A percentile compares a stretch with the other conserved stretches of the same genome.
Evolutionary conservation across 2,797 vertebrate species (phyloP).

Genomic region (Melanotaenia maccullochi): DNA sequence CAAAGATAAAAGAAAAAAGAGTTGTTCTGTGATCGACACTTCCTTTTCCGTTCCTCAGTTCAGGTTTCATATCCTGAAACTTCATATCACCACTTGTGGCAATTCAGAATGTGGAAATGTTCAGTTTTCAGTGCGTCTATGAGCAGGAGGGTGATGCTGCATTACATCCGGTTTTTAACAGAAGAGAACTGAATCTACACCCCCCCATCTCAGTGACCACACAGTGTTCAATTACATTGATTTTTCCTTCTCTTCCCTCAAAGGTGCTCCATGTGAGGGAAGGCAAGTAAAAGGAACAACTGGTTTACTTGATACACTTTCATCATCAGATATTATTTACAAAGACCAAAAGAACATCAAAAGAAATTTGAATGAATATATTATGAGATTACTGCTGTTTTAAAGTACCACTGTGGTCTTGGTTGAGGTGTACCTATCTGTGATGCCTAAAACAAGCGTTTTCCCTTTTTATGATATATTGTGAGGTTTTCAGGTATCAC

Average conservation of each 20-base stretch:
- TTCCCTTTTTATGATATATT: conserved; percentile 1
- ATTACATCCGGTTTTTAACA: conserved; percentile 39
- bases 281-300: conserved; percentile 22
- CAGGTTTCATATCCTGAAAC: conserved; percentile 23
- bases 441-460: conserved; percentile 7
- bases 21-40: conserved; percentile 2
- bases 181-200: conserved; percentile 33
- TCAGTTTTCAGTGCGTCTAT: neutral
- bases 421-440: neutral
- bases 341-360: neutral
- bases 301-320: neutral
- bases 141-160: conserved; percentile 32
- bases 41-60: conserved; percentile 10
- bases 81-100: conserved; percentile 18
- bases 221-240: conserved; percentile 59
- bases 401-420: neutral
- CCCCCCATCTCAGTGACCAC: conserved; percentile 39
- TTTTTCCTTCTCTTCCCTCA: conserved; percentile 29
- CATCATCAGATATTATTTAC: conserved; percentile 32
- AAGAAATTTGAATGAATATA: conserved; percentile 9
- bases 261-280: conserved; percentile 13
- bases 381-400: conserved; percentile 8
- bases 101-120: conserved; percentile 11
- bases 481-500: neutral
- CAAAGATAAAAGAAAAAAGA: conserved; percentile 33